Conservation (phyloP, 2,797 vertebrate genomes). For the Craterocephalus amniculus region DNA sequence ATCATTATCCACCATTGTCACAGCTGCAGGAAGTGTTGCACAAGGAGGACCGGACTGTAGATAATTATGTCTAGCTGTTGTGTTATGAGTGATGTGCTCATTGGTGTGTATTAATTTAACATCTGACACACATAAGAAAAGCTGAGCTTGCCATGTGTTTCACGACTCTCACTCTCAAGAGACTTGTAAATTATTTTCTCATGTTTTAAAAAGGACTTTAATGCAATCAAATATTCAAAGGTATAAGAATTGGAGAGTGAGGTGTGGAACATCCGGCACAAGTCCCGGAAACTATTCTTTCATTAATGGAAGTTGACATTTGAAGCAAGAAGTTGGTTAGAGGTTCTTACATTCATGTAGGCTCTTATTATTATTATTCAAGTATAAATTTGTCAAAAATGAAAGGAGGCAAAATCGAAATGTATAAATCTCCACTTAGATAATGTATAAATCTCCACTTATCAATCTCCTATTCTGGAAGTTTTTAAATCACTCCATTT, state of each 20-base stretch:
- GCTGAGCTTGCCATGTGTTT: conserved; percentile 46
- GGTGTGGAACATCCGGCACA: background rate
- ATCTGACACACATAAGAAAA: conserved; percentile 61
- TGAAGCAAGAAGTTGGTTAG: background rate
- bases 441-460: conserved; percentile 9
- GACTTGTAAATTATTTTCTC: conserved; percentile 29
- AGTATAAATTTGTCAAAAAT: conserved; percentile 14
- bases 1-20: conserved; percentile 67
- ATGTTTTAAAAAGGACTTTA: conserved; percentile 42
- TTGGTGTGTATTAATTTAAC: conserved; percentile 64
- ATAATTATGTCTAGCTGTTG: conserved; percentile 63
- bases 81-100: conserved; percentile 55
- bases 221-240: conserved; percentile 51
- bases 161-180: conserved; percentile 34
- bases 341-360: conserved; percentile 10
- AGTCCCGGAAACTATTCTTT: background rate
- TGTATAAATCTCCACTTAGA: too few species aligned
- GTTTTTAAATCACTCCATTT: conserved; percentile 27
- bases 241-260: background rate
- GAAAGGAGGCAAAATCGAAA: background rate
- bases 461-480: conserved; percentile 11
- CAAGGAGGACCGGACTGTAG: conserved; percentile 40
- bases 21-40: conserved; percentile 51
- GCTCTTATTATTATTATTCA: conserved; percentile 10
- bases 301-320: background rate